Percentiles rank a stretch among this genome's conserved stretches.
These are phyloP conservation scores for Xiphophorus hellerii DNA, from an alignment of 2,113 vertebrate species.

Conservation along the genomic window DNA sequence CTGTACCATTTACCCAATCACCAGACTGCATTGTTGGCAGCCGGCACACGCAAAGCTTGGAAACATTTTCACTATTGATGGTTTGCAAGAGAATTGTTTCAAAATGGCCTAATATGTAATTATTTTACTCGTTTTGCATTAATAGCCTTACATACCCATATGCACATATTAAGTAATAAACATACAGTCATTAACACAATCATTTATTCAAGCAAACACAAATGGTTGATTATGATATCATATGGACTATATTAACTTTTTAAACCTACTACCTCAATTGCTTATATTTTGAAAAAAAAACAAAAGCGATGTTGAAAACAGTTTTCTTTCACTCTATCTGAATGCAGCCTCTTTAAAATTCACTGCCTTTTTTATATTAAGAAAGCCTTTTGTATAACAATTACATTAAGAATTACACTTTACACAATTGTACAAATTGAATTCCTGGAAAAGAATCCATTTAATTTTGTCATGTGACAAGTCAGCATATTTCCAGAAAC, in stretches of 20 bases:
- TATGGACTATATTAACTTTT: neutral
- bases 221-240: neutral
- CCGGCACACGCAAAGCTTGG: conserved; percentile 18
- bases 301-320: conserved; percentile 8
- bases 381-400: conserved; percentile 33
- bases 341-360: conserved; percentile 17
- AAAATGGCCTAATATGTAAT: conserved; percentile 3
- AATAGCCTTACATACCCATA: conserved; percentile 1
- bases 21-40: conserved; percentile 30
- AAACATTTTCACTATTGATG: conserved; percentile 24
- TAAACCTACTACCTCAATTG: neutral
- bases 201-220: neutral
- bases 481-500: conserved; percentile 49
- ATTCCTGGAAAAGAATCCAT: conserved; percentile 32
- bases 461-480: conserved; percentile 45
- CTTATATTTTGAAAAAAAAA: conserved; percentile 29
- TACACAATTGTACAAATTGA: conserved; percentile 44
- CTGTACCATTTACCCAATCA: conserved; percentile 32
- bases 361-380: conserved; percentile 22
- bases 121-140: conserved; percentile 1
- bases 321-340: neutral
- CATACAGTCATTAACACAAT: neutral
- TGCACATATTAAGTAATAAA: neutral
- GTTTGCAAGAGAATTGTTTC: conserved; percentile 29
- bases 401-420: conserved; percentile 21